Conservation (phyloP, 2,113 vertebrate genomes). For the Xenus cinereus region DNA sequence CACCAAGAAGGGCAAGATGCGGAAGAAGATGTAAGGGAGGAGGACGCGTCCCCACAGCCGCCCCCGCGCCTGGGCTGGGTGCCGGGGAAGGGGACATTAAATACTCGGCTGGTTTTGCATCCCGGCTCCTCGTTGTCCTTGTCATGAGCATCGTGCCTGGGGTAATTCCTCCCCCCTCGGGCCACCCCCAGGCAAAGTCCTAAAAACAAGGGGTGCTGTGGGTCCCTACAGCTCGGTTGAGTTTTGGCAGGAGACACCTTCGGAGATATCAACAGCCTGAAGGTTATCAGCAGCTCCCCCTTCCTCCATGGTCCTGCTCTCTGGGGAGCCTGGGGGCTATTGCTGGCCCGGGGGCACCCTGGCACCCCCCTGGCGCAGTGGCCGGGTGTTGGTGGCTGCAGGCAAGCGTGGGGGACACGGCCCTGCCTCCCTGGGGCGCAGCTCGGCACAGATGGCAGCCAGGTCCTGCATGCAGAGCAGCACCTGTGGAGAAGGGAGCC, state of each 20-base stretch:
- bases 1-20: conserved; percentile 89
- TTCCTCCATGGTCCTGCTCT: accelerated
- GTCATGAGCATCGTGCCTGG: accelerated
- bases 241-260: background rate
- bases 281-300: accelerated
- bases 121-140: background rate
- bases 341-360: background rate
- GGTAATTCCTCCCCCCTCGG: accelerated
- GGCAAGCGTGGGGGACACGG: accelerated
- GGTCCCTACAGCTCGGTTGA: background rate
- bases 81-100: background rate
- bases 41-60: accelerated
- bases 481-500: conserved; percentile 38
- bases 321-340: background rate
- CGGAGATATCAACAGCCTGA: no score
- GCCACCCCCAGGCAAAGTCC: accelerated
- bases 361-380: accelerated
- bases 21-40: conserved; percentile 79
- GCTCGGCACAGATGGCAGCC: background rate
- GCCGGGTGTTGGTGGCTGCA: accelerated
- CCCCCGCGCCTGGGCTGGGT: accelerated
- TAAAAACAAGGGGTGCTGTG: accelerated
- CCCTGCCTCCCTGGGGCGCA: background rate
- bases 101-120: background rate
- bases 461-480: conserved; percentile 65